These are phyloP conservation scores for Arctia plantaginis DNA, from an alignment of 2,888 invertebrate genomes.

Conservation along the genomic window DNA sequence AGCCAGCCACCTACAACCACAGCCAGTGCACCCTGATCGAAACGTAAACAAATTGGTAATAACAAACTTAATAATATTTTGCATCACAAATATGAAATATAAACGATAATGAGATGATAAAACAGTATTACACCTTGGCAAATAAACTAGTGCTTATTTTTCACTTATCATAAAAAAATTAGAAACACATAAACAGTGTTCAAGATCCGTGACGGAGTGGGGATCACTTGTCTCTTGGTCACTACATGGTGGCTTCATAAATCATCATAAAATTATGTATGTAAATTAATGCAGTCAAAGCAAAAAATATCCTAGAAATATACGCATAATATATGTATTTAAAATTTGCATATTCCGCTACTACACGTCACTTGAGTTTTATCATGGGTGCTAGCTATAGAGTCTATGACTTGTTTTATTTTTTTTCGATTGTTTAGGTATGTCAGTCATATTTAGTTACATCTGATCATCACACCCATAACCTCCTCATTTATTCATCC, in stretches of 20 bases:
- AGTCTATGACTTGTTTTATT: not conserved
- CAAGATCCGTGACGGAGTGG: not conserved
- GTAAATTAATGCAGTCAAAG: conserved; percentile 1
- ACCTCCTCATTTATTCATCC: too few relatives aligned
- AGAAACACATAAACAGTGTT: not conserved
- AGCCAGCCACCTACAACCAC: too few relatives aligned
- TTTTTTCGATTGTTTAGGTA: too few relatives aligned
- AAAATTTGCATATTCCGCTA: conserved; percentile 8
- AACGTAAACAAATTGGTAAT: too few relatives aligned
- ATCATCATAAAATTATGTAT: conserved; percentile 4
- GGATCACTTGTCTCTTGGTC: conserved; percentile 1
- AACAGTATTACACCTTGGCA: not conserved
- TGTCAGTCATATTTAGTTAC: too few relatives aligned
- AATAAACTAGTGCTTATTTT: not conserved
- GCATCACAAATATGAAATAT: not conserved
- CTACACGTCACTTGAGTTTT: not conserved
- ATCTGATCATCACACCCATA: too few relatives aligned
- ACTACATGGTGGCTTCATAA: not conserved
- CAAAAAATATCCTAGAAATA: conserved; percentile 6
- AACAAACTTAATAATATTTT: too few relatives aligned
- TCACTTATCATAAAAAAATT: not conserved
- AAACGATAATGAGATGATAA: not conserved
- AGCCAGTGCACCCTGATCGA: too few relatives aligned
- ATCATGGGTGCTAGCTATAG: not conserved
- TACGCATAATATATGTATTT: not conserved